These are phyloP conservation scores for Pteronotus mesoamericanus DNA, from an alignment of 2,797 vertebrate genomes.

Conservation along the genomic window DNA sequence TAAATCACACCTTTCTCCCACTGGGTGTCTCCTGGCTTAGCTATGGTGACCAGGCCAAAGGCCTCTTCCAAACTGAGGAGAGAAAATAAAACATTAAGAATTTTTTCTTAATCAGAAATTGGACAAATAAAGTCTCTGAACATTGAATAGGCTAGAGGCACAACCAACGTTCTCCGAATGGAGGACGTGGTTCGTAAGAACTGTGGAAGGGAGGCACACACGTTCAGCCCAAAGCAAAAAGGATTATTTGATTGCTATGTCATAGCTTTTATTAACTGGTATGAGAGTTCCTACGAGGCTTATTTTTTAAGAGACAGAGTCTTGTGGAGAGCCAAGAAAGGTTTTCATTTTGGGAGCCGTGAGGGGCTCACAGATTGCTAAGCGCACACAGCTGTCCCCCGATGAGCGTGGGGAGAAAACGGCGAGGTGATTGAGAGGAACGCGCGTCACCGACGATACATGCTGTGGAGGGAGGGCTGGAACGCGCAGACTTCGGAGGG, in stretches of 20 bases:
- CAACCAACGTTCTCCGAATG: neutral
- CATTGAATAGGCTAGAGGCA: neutral
- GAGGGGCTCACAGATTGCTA: neutral
- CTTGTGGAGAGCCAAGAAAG: neutral
- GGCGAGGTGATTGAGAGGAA: neutral
- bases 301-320: neutral
- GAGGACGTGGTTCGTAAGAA: neutral
- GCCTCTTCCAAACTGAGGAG: conserved; percentile 49
- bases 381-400: accelerated
- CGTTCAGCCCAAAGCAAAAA: neutral
- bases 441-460: neutral
- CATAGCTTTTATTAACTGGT: neutral
- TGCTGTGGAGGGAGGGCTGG: neutral
- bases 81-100: neutral
- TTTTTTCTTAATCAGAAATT: conserved; percentile 46
- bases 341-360: neutral
- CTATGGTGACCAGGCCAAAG: neutral
- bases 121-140: conserved; percentile 14
- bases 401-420: accelerated
- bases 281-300: neutral
- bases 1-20: conserved; percentile 43
- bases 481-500: neutral
- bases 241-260: neutral
- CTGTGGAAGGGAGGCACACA: neutral
- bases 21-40: conserved; percentile 50